Base-by-base conservation (phyloP, 2,113 vertebrate species). In the Corydoras sp. region DNA sequence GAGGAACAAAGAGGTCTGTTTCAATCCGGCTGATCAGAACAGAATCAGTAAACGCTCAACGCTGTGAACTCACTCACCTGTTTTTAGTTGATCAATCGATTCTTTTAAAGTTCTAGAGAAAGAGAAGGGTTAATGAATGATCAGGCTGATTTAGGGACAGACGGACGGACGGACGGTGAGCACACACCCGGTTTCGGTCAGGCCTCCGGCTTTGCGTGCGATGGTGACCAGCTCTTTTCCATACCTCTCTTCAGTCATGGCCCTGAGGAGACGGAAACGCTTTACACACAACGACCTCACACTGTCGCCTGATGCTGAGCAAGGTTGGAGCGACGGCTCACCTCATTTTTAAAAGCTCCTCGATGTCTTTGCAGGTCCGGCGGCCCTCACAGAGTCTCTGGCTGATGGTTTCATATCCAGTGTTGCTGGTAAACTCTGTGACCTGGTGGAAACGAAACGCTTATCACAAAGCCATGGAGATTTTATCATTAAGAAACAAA, bases 301-400 rank as follows among this genome's bases (percentile, higher is more conserved):
- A 15, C 3, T 65, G 32, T 4, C 65, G 1, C 35, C 18, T n/a
- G 55, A 11, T 11, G n/a, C 14, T 15, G 24, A 30, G 11, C 13
- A 6, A 15, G 10, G 13, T 32, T 9, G 54, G 49, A 50, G n/a
- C 14, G 7, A 13, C 13, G 65, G 3, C 14, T 59, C 58, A 90
- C 96, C 96, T 95, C 88, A 96, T 92, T 80, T 93, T 92, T 66
- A 97, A 85, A 56, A 98, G 87, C 48, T 98, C 96, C 76, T 98
- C 96, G 83, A 94, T 84, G 3, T 98, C 95, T 80, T 98, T 98
- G 87, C 94, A 95, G 75, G 93, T 94, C 69, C 90, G 92, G 58
- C 93, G 91, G 4, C 96, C 96, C 0, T 98, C 94, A 76, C 86
- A 81, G 4, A 96, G 85, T 75, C 92, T 85, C 76, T 95, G 93